Evolutionary conservation across 2,888 invertebrate species (phyloP), one percentile per base, ranked within the genome.

Genomic region (Temnothorax ravouxi): DNA sequence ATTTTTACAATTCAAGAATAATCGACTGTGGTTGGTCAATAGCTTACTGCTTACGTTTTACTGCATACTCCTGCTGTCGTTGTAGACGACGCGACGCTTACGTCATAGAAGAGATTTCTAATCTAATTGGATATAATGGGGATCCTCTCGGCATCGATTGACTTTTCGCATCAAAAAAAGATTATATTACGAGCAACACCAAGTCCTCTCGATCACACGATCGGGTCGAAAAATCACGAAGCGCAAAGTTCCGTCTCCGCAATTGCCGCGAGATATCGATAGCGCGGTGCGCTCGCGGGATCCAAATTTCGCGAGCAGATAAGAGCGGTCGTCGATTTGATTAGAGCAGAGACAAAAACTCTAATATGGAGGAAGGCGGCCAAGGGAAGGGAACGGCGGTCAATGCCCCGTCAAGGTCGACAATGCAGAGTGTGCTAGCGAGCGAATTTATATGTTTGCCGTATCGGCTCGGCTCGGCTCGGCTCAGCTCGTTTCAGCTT

Each of bases 401-500:
- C 21, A 21, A 21, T 21, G 21, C 21, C 21, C 21, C 21, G 21
- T 21, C 21, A 21, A 21, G 21, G 0, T 21, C 21, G 21, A 21
- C 21, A 21, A 21, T 21, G 21, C 21, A 21, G 21, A 21, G 21
- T 21, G 21, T 21, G 21, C 21, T 21, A 21, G 0, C 21, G 21
- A 21, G 21, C 21, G 21, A 21, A 21, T 21, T 0, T 25, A 64
- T 87, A 79, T 50, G n/a, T 54, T 9, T 67, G 47, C 61, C 67
- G 85, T 75, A 79, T 69, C 83, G n/a, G n/a, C n/a, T 85, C 87
- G 25, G 25, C 25, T 25, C 25, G 25, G 25, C 1, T 25, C 64
- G 52, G 61, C 18, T 25, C 25, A 25, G 25, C 25, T 62, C 76
- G 66, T 41, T 29, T 76, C 52, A 66, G n/a, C 44, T 66, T 84